phyloP scores from a whole-genome alignment of 2,888 invertebrate species.

The Pristionchus mayeri region DNA sequence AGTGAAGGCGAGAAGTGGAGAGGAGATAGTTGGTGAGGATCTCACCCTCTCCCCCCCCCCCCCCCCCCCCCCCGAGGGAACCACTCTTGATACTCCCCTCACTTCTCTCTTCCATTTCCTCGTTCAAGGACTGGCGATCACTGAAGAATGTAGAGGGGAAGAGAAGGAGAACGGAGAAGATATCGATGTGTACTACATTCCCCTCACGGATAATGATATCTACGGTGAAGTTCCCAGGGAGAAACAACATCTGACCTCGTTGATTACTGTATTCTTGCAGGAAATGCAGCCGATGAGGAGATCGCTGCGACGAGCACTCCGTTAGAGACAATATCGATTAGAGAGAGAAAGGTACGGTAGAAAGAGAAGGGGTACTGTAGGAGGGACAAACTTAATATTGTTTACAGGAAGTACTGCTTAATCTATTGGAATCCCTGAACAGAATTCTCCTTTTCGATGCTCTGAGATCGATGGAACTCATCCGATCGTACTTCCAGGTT shows the following conservation, averaged over 20 bases:
- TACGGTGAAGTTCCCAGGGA: neutral
- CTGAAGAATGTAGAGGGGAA: neutral
- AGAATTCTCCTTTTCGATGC: slow-evolving; percentile 44
- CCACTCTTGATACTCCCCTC: neutral
- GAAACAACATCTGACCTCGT: neutral
- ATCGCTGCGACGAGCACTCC: slow-evolving; percentile 14
- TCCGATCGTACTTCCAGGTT: slow-evolving; percentile 16
- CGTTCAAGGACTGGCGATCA: slow-evolving; percentile 6
- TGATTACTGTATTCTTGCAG: neutral
- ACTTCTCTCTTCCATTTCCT: neutral
- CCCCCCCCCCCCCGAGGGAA: no score
- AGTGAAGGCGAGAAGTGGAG: slow-evolving; percentile 19
- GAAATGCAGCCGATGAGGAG: slow-evolving; percentile 28
- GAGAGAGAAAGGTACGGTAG: slow-evolving; percentile 41
- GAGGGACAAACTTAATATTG: neutral
- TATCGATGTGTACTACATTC: slow-evolving; percentile 15
- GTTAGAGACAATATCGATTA: slow-evolving; percentile 38
- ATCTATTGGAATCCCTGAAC: neutral
- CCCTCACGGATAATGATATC: slow-evolving; percentile 22
- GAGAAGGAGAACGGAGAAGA: slow-evolving; percentile 36
- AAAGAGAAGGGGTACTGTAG: neutral
- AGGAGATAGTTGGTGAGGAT: neutral
- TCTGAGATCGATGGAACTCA: slow-evolving; percentile 24
- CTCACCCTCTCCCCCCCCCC: no score
- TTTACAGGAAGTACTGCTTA: neutral